phyloP scores from a whole-genome alignment of 2,888 invertebrate genomes.

The Agrochola lychnidis region DNA sequence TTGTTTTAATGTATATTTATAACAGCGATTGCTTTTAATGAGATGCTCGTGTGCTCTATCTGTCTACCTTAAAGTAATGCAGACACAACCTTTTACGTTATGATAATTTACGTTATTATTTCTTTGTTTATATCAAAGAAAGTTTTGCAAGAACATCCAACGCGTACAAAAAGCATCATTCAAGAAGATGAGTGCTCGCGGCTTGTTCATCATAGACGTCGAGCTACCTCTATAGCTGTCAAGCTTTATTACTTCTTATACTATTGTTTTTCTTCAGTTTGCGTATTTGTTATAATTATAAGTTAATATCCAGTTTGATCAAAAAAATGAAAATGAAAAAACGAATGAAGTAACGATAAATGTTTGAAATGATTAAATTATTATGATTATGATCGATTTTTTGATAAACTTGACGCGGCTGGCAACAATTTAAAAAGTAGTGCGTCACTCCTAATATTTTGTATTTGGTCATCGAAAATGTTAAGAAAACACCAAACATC shows the following conservation, averaged over 20 bases:
- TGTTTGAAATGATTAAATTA: too few species aligned
- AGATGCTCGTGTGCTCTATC: not conserved
- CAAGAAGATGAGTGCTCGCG: conserved; percentile 16
- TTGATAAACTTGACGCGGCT: not conserved
- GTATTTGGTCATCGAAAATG: not conserved
- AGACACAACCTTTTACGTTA: not conserved
- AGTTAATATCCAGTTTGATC: not conserved
- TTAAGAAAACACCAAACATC: too few species aligned
- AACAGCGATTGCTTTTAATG: not conserved
- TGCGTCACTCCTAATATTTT: not conserved
- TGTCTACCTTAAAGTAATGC: not conserved
- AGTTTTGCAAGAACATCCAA: conserved; percentile 17
- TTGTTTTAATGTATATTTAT: not conserved
- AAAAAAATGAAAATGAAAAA: too few species aligned
- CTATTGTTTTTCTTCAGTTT: conserved; percentile 26
- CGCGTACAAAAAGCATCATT: conserved; percentile 12
- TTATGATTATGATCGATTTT: too few species aligned
- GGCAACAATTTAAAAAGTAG: not conserved
- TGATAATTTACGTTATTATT: not conserved
- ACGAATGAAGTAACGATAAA: too few species aligned
- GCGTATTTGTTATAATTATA: not conserved
- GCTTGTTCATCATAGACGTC: conserved; percentile 15
- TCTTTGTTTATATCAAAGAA: not conserved
- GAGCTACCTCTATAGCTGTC: not conserved
- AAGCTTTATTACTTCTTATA: conserved; percentile 10